Base-by-base conservation (phyloP, 2,888 invertebrate genomes). In the Saturnia pavonia region DNA sequence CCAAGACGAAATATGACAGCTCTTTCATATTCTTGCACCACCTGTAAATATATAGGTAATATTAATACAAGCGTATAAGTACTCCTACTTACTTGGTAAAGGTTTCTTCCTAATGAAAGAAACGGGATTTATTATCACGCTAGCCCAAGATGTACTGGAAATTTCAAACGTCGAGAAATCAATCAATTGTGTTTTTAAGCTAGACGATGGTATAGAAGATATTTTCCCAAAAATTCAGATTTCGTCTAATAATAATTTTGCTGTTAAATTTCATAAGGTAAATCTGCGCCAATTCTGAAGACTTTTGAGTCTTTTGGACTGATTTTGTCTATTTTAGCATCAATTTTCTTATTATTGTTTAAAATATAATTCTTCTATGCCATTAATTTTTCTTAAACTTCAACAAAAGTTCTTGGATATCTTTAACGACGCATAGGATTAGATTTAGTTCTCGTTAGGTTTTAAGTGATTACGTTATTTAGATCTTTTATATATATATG, bases 1-100 rank as follows among this genome's bases (percentile, higher is more conserved):
- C 99, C 99, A 71, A 99, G 94, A 69, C 99, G 96, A 88, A 99
- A 99, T 87, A 99, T 99, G 51, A 99, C 99, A 0, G 99, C 99
- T 74, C 99, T 94, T 88, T 99, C 99, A 88, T 99, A 99, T 85
- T 99, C 99, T 85, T 98, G 98, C 2, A 99, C 98, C 57, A 99
- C 98, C 98, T 99, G 76, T 14, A 60, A 22, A 27, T 27, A 27
- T 19, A 6, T 27, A 27, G 3, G n/a, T n/a, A n/a, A n/a, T n/a
- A 6, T 34, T 34, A 34, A 34, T 34, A 34, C 34, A 34, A 34
- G 9, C 43, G 1, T 43, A 43, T 43, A 16, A 51, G 19, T 51
- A 51, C 14, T 43, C 1, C 48, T 51, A 19, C 14, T 16, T 19
- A 51, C 48, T 19, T 12, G 3, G 57, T 25, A 12, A 12, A 14